Base-by-base conservation (phyloP, 1,140 invertebrate species). In the Leptopilina boulardi region DNA sequence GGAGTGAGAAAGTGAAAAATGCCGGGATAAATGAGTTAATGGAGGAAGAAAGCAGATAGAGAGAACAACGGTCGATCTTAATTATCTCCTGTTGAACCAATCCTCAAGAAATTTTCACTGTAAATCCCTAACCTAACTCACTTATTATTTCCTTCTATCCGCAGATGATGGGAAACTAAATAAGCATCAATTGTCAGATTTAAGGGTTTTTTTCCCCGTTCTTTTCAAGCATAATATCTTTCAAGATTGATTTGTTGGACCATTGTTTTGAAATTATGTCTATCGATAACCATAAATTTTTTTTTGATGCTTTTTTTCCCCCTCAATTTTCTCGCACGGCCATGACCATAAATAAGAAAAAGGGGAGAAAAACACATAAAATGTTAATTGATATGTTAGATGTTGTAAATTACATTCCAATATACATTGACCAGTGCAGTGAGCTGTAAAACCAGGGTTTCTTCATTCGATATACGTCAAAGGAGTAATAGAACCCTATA, bases 401-500 rank as follows among this genome's bases (percentile, higher is more conserved):
- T 15, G 71, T 81, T 82, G 77, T 83, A 80, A 80, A 83, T 84
- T 84, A 77, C 77, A 83, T 82, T 78, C 70, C 76, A 9, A 0
- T 66, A 1, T 3, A 30, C 8, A 30, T 30, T 30, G 59, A 30
- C 23, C 19, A 9, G 21, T 18, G 70, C 79, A 81, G 56, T 77
- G 79, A 80, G 79, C 77, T 81, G 79, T 85, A 80, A 86, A 85
- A 73, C 21, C 75, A 76, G 74, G 76, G 19, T 70, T 73, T 85
- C 84, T 80, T 79, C 79, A 77, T 26, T 51, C 76, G 54, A 30
- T 73, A 51, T 75, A 71, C 80, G 78, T 86, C 82, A 83, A 84
- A 85, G 78, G 76, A 76, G 78, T 70, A 75, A 80, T 82, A 83
- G 84, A 85, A 85, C 79, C 75, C 41, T n/a, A n/a, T n/a, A 34